Base-by-base conservation (phyloP, 2,888 invertebrate genomes). In the Zhuqinia jingwanae region DNA sequence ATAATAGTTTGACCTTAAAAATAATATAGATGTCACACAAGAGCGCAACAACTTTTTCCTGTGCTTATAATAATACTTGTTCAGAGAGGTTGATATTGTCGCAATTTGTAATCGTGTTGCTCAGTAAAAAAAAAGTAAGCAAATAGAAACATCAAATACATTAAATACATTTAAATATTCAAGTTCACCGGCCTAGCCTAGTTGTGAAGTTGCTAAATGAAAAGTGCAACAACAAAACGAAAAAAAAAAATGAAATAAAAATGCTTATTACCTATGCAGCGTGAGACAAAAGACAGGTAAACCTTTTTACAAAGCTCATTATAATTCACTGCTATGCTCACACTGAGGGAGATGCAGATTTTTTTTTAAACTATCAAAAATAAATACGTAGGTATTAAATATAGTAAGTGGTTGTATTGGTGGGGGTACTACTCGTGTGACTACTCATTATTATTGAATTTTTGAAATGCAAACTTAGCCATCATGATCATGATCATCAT, bases 1-100 rank as follows among this genome's bases (percentile, higher is more conserved):
- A 36, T 68, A 82, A 68, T 81, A 70, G 47, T 77, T 78, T 87
- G 82, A 87, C 87, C 87, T 87, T 87, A 87, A 87, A 86, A 87
- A 77, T 78, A 87, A 78, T 82, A 82, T 87, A 82, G 87, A 81
- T 86, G 86, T 87, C 50, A 82, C 63, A 75, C 27, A 53, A 25
- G 17, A 73, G 50, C 53, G 50, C 20, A 45, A n/a, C 50, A 36
- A 27, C 27, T 10, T 53, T 22, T 47, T 50, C 15, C 50, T 13
- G 36, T 70, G n/a, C 70, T 47, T 25, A 47, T 70, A 68, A 22
- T 50, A 25, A 2, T 22, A 45, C 45, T 13, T 36, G 10, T 17
- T 6, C n/a, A n/a, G n/a, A n/a, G n/a, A n/a, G n/a, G 20, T 22
- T 45, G 45, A 15, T 45, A 58, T 58, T 58, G 68, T 45, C 15